phyloP scores from a whole-genome alignment of 2,797 vertebrate genomes.

The Hydrolagus colliei region DNA sequence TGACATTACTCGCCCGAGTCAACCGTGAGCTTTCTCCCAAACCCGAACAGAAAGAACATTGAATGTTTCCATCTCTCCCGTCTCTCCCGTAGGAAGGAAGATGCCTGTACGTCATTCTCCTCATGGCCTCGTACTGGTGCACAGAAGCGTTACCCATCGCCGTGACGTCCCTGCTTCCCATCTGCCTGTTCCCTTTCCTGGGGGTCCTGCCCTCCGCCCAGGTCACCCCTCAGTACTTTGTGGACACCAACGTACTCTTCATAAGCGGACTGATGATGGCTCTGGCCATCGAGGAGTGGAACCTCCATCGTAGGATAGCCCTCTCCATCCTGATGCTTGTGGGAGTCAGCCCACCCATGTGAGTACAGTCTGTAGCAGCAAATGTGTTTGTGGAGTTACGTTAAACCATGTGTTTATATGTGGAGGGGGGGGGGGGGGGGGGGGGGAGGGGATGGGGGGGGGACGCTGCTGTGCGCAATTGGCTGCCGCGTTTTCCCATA shows the following conservation, averaged over 20 bases:
- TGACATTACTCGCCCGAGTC: no score
- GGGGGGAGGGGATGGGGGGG: no score
- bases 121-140: slow-evolving; percentile 93
- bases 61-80: not conserved
- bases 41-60: not conserved
- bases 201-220: slow-evolving; percentile 79
- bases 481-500: no score
- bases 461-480: no score
- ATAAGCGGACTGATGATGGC: slow-evolving; percentile 91
- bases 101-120: slow-evolving; percentile 84
- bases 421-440: no score
- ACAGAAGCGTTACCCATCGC: slow-evolving; percentile 89
- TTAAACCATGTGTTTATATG: no score
- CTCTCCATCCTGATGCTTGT: slow-evolving; percentile 79
- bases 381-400: not conserved
- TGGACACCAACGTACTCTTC: slow-evolving; percentile 95
- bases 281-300: slow-evolving; percentile 89
- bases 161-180: slow-evolving; percentile 83
- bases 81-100: slow-evolving; percentile 74
- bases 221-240: slow-evolving; percentile 87
- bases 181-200: slow-evolving; percentile 85
- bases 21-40: no score
- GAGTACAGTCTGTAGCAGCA: slow-evolving; percentile 41
- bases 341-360: slow-evolving; percentile 89
- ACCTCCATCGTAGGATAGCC: slow-evolving; percentile 85